Conservation (phyloP, 1,140 invertebrate genomes). For the Delia radicum region DNA sequence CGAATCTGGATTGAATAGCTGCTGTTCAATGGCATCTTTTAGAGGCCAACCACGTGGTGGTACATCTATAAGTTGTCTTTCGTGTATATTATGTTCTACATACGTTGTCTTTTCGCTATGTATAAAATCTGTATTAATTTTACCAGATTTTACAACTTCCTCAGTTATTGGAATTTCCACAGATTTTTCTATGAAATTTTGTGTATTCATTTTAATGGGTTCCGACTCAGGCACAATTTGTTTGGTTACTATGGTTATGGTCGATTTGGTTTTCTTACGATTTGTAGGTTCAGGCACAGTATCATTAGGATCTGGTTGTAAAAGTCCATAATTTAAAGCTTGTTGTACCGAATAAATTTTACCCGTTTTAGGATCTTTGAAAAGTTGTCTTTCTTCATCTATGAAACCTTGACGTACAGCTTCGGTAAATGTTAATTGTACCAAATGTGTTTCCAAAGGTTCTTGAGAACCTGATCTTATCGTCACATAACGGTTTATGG, state of each 20-base stretch:
- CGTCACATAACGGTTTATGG: conserved; percentile 76
- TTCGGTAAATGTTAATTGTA: conserved; percentile 73
- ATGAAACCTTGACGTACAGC: conserved; percentile 77
- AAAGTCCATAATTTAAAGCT: conserved; percentile 71
- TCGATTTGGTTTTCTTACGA: conserved; percentile 54
- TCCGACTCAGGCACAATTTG: conserved; percentile 50
- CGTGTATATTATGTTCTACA: conserved; percentile 45
- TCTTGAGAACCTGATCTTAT: conserved; percentile 61
- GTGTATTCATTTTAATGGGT: conserved; percentile 57
- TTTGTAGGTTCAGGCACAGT: conserved; percentile 39
- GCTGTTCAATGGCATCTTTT: conserved; percentile 72
- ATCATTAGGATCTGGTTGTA: conserved; percentile 64
- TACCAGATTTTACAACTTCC: conserved; percentile 53
- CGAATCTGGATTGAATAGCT: conserved; percentile 75
- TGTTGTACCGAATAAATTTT: conserved; percentile 77
- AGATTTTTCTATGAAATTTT: conserved; percentile 51
- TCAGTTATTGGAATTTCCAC: conserved; percentile 47
- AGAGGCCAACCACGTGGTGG: conserved; percentile 81
- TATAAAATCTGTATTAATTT: conserved; percentile 56
- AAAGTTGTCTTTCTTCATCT: conserved; percentile 75
- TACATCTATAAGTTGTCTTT: conserved; percentile 64
- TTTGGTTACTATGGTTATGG: conserved; percentile 54
- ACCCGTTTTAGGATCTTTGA: conserved; percentile 75
- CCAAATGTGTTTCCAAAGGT: conserved; percentile 58
- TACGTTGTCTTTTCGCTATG: conserved; percentile 53